These are phyloP conservation scores for Automeris io DNA, from an alignment of 2,888 invertebrate genomes.

Conservation along the genomic window DNA sequence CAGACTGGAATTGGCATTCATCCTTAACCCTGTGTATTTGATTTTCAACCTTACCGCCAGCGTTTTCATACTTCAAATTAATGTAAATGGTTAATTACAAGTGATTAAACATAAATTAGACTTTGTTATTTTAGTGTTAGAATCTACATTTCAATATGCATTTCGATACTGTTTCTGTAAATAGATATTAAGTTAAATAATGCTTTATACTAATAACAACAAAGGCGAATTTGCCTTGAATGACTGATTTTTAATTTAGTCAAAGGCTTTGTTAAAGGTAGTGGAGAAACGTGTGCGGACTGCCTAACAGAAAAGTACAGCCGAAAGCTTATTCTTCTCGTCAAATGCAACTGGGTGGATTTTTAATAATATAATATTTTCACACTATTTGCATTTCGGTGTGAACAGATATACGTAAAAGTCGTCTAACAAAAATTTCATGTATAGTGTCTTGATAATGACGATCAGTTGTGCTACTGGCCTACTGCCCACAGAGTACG, in stretches of 20 bases:
- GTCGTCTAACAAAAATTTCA: too few species aligned
- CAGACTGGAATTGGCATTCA: background rate
- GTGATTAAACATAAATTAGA: background rate
- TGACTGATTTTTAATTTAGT: background rate
- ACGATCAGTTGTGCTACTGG: too few species aligned
- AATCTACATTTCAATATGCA: background rate
- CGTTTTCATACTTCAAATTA: too few species aligned
- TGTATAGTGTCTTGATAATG: too few species aligned
- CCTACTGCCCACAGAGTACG: too few species aligned
- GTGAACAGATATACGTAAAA: too few species aligned
- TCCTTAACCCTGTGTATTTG: background rate
- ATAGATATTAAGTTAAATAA: background rate
- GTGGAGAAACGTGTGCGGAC: slow-evolving; percentile 1
- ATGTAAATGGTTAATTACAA: too few species aligned
- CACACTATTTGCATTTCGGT: too few species aligned
- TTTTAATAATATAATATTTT: too few species aligned
- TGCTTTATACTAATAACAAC: background rate
- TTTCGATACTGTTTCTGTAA: background rate
- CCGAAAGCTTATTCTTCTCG: too few species aligned
- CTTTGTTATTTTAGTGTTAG: background rate
- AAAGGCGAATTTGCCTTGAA: background rate
- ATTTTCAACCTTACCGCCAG: background rate
- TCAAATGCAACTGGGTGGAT: too few species aligned
- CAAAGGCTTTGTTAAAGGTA: background rate
- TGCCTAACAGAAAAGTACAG: too few species aligned